Evolutionary conservation across 1,140 invertebrate genomes (phyloP), one percentile per base, ranked within the genome.

Genomic region (Drosophila tani): DNA sequence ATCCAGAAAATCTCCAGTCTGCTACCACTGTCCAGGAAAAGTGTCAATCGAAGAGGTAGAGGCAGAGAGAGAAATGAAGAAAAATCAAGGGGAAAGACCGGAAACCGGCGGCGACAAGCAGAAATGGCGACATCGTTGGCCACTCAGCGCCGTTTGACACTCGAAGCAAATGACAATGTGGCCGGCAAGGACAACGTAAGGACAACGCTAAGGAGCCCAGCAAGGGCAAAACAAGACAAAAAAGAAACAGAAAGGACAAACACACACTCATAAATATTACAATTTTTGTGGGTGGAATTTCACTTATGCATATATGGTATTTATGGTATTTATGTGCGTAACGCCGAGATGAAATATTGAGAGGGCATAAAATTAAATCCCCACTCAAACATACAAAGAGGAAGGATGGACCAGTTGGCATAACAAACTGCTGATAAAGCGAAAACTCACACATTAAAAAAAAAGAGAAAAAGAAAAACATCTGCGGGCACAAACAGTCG

Each of bases 371-470:
- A 90, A 88, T 88, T 81, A 85, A 88, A 84, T 84, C 81, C 78
- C 71, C 81, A 79, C 74, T 79, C 84, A 71, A 46, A 17, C 57
- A 77, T 40, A 67, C 27, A 73, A 49, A 46, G 40, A 49, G 67
- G 21, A 14, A 43, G 38, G 27, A 32, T 46, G 70, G 68, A 51
- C 40, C 75, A 70, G 62, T 67, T 47, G 76, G 81, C 65, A 75
- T 77, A 77, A 88, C 81, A 84, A 90, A 90, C 62, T 90, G 85
- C 84, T 88, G 84, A 90, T 90, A 88, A 84, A 79, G 78, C 81
- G 81, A 75, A 58, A 80, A 83, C 47, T 65, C 67, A 46, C 63
- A 41, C 68, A 75, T 51, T 56, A 70, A 56, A 56, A 32, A 7
- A 56, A 24, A 29, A 57, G 47, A 53, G 62, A 65, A 67, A 76